Conservation (phyloP, 1,140 invertebrate species). For the Ptiloglossa arizonensis region DNA sequence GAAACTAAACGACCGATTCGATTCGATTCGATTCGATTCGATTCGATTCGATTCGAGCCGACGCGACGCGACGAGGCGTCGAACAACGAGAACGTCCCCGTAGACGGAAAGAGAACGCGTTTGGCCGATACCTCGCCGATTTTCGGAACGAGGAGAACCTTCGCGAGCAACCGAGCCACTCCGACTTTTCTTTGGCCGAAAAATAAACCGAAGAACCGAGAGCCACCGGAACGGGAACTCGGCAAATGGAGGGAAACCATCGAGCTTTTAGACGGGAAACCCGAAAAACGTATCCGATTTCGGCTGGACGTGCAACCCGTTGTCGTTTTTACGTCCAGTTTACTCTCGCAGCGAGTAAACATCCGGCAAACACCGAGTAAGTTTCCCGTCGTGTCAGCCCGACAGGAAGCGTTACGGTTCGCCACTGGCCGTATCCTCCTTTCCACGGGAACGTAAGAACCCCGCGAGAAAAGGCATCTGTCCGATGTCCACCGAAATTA, state of each 20-base stretch:
- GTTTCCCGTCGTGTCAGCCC: constrained; percentile 46
- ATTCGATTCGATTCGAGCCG: too few species aligned
- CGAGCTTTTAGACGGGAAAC: constrained; percentile 58
- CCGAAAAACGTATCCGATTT: constrained; percentile 63
- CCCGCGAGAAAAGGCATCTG: constrained; percentile 15
- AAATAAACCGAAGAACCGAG: not conserved
- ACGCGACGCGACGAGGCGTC: too few species aligned
- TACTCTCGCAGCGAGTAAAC: constrained; percentile 45
- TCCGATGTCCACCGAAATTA: constrained; percentile 4
- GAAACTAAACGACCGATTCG: too few species aligned
- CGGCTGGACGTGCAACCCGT: constrained; percentile 41
- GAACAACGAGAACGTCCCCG: too few species aligned
- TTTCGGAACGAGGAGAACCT: too few species aligned
- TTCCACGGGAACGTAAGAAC: not conserved
- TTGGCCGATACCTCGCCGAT: too few species aligned
- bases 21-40: too few species aligned
- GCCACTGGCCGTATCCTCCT: not conserved
- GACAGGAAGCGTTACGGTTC: constrained; percentile 34
- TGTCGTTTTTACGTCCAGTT: constrained; percentile 54
- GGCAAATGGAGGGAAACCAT: constrained; percentile 53
- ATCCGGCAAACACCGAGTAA: constrained; percentile 53
- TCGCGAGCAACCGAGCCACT: not conserved
- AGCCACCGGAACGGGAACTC: not conserved
- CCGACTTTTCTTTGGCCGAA: not conserved
- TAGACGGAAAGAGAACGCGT: too few species aligned